A percentile compares a stretch with the other conserved stretches of the same genome.
phyloP scores from a whole-genome alignment of 2,888 invertebrate genomes.

The Polylopha cassiicola region DNA sequence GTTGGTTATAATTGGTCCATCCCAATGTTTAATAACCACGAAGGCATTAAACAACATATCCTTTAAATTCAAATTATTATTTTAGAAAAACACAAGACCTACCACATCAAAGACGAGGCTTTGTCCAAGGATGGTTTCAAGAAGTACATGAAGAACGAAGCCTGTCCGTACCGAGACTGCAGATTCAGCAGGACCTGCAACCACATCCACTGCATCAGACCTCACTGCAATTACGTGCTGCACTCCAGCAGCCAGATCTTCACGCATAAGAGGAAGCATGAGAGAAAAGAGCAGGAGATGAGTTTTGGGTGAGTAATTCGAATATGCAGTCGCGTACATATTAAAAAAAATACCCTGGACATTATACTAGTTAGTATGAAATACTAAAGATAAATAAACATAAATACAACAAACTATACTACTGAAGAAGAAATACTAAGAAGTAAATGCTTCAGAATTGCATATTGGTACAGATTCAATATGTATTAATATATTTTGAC shows the following conservation, averaged over 20 bases:
- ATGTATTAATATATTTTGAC: too few relatives aligned
- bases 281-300: constrained; percentile 93
- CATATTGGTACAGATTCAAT: too few relatives aligned
- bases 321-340: too few relatives aligned
- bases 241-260: constrained; percentile 98
- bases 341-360: too few relatives aligned
- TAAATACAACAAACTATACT: too few relatives aligned
- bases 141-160: constrained; percentile 98
- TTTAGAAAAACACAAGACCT: constrained; percentile 98
- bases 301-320: constrained; percentile 83
- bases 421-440: too few relatives aligned
- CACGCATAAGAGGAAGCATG: constrained; percentile 98
- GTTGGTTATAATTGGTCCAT: too few relatives aligned
- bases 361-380: too few relatives aligned
- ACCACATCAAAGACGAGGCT: constrained; percentile 98
- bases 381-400: too few relatives aligned
- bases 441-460: too few relatives aligned
- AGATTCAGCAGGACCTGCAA: constrained; percentile 96
- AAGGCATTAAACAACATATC: too few relatives aligned
- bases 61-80: constrained; percentile 24
- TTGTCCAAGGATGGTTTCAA: constrained; percentile 97
- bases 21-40: too few relatives aligned
- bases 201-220: constrained; percentile 98
- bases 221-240: constrained; percentile 95
- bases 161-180: constrained; percentile 93